Percentiles rank a stretch among this genome's conserved stretches.
phyloP scores from a whole-genome alignment of 2,888 invertebrate species.

The Vanessa cardui region DNA sequence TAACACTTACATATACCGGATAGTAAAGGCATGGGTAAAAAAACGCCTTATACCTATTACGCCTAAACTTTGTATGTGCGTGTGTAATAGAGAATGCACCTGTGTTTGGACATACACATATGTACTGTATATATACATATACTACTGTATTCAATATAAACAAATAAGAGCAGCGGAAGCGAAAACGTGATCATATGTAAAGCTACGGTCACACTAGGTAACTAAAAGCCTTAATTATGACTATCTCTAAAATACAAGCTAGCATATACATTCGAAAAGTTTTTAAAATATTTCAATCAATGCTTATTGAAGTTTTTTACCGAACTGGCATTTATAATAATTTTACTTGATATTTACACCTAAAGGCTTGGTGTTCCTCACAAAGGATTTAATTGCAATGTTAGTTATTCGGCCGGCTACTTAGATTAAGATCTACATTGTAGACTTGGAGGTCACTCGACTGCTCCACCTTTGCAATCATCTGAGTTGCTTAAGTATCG shows the following conservation, averaged over 20 bases:
- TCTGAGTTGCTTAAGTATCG: slow-evolving; percentile 6
- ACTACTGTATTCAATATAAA: too few species aligned
- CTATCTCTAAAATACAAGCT: background rate
- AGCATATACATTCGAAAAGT: background rate
- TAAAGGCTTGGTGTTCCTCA: slow-evolving; percentile 31
- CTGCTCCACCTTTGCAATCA: slow-evolving; percentile 51
- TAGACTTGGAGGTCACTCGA: slow-evolving; percentile 59
- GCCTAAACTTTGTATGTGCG: too few species aligned
- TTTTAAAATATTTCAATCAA: background rate
- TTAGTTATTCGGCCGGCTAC: slow-evolving; percentile 53
- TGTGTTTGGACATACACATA: too few species aligned
- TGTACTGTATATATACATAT: too few species aligned
- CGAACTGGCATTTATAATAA: slow-evolving; percentile 9
- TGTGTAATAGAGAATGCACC: too few species aligned
- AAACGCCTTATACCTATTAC: too few species aligned
- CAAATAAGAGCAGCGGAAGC: too few species aligned
- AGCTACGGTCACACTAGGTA: too few species aligned
- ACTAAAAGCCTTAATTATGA: too few species aligned
- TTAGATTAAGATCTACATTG: slow-evolving; percentile 61
- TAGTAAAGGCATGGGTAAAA: too few species aligned
- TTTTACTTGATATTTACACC: slow-evolving; percentile 18
- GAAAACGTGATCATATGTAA: too few species aligned
- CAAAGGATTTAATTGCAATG: slow-evolving; percentile 64
- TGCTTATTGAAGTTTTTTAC: slow-evolving; percentile 3
- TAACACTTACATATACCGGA: too few species aligned